Evolutionary conservation across 2,888 invertebrate species (phyloP).

Genomic region (Archips crataeganus): DNA sequence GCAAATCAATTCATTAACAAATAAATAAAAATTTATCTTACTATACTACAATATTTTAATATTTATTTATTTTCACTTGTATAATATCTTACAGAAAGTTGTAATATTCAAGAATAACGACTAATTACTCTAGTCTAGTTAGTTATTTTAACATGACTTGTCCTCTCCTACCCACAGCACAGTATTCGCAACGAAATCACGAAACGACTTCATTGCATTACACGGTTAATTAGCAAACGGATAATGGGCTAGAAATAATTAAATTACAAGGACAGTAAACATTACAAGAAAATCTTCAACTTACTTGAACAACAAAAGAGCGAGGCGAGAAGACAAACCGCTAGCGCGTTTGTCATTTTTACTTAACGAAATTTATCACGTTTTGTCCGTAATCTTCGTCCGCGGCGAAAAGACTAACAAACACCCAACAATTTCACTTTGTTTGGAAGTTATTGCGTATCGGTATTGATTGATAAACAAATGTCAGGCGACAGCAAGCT

Average conservation of each 20-base stretch:
- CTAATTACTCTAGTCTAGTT: background rate
- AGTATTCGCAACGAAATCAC: slow-evolving; percentile 19
- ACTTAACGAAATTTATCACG: slow-evolving; percentile 52
- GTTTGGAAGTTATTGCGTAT: slow-evolving; percentile 73
- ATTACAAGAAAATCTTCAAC: slow-evolving; percentile 52
- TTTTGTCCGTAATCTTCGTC: slow-evolving; percentile 58
- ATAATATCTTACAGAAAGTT: background rate
- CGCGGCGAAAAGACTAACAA: slow-evolving; percentile 62
- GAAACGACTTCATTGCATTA: slow-evolving; percentile 18
- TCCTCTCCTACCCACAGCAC: slow-evolving; percentile 27
- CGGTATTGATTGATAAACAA: slow-evolving; percentile 64
- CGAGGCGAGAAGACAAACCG: slow-evolving; percentile 73
- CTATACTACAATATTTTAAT: too few relatives aligned
- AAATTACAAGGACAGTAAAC: slow-evolving; percentile 54
- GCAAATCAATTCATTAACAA: too few relatives aligned
- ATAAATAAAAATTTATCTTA: too few relatives aligned
- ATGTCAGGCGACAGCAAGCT: slow-evolving; percentile 63
- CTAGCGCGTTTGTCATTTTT: slow-evolving; percentile 76
- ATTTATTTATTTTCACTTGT: too few relatives aligned
- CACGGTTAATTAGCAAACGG: slow-evolving; percentile 20
- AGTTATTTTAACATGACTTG: background rate
- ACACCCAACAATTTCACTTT: slow-evolving; percentile 74
- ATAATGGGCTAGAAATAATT: slow-evolving; percentile 37
- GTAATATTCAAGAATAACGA: background rate
- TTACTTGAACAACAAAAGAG: slow-evolving; percentile 76